A percentile compares a stretch with the other conserved stretches of the same genome.
These are phyloP conservation scores for Ceratosolen fusciceps DNA, from an alignment of 1,140 invertebrate genomes.

Conservation along the genomic window DNA sequence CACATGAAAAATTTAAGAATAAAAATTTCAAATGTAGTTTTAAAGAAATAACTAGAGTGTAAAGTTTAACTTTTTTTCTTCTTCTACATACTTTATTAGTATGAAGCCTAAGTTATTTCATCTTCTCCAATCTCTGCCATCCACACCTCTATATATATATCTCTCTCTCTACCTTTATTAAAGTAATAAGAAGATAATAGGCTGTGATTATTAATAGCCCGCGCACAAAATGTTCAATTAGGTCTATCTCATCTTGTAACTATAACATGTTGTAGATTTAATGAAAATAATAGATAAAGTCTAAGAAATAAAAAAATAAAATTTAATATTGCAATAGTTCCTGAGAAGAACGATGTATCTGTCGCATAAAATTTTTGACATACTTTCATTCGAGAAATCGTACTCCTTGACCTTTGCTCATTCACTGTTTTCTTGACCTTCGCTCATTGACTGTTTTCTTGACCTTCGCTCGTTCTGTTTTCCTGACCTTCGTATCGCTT, in stretches of 20 bases:
- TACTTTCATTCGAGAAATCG: slow-evolving; percentile 61
- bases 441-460: too few species aligned
- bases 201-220: too few species aligned
- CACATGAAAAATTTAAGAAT: not conserved
- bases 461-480: slow-evolving; percentile 61
- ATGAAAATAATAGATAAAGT: slow-evolving; percentile 38
- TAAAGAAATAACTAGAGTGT: not conserved
- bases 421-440: slow-evolving; percentile 41
- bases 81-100: not conserved
- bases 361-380: slow-evolving; percentile 66
- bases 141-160: too few species aligned
- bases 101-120: not conserved
- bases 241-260: too few species aligned
- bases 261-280: too few species aligned
- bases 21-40: not conserved
- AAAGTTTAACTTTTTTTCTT: too few species aligned
- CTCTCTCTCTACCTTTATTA: too few species aligned
- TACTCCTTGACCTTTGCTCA: slow-evolving; percentile 60
- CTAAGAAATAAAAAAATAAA: slow-evolving; percentile 41
- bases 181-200: too few species aligned
- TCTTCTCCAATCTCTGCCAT: not conserved
- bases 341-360: slow-evolving; percentile 51
- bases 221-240: too few species aligned
- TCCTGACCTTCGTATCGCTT: not conserved
- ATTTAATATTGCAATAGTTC: slow-evolving; percentile 35